Evolutionary conservation across 2,797 vertebrate genomes (phyloP), one percentile per base, ranked within the genome.

Genomic region (Platalea minor): DNA sequence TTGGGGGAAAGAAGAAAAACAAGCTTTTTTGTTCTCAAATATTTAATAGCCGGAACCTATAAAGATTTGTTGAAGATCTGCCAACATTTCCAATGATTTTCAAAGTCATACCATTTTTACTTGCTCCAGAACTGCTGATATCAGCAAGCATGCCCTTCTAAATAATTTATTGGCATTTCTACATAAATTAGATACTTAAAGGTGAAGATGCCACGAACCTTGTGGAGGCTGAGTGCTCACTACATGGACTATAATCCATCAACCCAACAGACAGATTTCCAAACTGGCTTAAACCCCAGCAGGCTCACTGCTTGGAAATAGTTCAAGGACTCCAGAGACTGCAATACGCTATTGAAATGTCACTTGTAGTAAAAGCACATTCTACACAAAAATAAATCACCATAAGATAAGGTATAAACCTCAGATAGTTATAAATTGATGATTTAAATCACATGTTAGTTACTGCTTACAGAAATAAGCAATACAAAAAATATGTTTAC

Each of bases 101-200:
- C 91, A 95, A 93, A 95, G 93, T 93, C 94, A 91, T 46, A 61
- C 29, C 39, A 17, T 84, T 85, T 86, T 77, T 10, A 80, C 85
- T 77, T 63, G 61, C 84, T 93, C 91, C 70, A 81, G 68, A 96
- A 95, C 19, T 97, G 96, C 97, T 97, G 95, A 95, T 83, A 78
- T 94, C 95, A 95, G 97, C 97, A 97, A 77, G 87, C 96, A 92
- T 26, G 54, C 61, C 67, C 80, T 96, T 93, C 95, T 97, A 96
- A 97, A 97, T 97, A 96, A 97, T 92, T 94, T 96, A 97, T 81
- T 48, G 65, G 85, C 88, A 78, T 95, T 96, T 97, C 93, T 95
- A 95, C 97, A 90, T 96, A 97, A 97, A 98, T 97, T 93, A 97
- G 94, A 91, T 93, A 79, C 92, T 97, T 89, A 81, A 96, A 94